Base-by-base conservation (phyloP, 2,797 vertebrate genomes). In the Rhodeus uyekii region DNA sequence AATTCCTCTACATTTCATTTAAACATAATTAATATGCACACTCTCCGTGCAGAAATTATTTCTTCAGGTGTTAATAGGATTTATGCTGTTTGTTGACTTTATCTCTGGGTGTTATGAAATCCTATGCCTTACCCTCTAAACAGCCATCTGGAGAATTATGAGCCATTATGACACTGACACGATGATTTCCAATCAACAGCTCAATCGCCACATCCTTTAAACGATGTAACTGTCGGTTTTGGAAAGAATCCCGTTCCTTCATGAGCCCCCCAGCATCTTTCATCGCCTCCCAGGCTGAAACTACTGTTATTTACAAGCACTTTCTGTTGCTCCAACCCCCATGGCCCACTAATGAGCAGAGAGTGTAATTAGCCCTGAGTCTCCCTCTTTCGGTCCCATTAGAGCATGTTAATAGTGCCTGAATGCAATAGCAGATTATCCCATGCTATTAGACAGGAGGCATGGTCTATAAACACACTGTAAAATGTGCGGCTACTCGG, bases 1-100 rank as follows among this genome's bases (percentile, higher is more conserved):
- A 34, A 65, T 75, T 75, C 19, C 1, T 68, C 48, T n/a, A 13
- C 48, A 87, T 93, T 90, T 92, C 79, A 87, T 91, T 90, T 90
- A 87, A 89, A 89, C 87, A 84, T 88, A 90, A 91, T 91, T 93
- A 91, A 93, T 90, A 89, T 60, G 58, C 58, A 88, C 87, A 90
- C 90, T 90, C 90, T 65, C 90, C 89, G 83, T 14, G 18, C 87
- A 89, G 80, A 85, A 87, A 92, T 87, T 85, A 86, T 87, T 88
- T 91, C 88, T 76, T 87, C 86, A 91, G 91, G 91, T 90, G 90
- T 87, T 90, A 80, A 87, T 84, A 83, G 87, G 86, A 87, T 14
- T 87, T 84, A 83, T 61, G 67, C 82, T 82, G 60, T 65, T 77
- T 90, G 64, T 88, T 86, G 86, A 83, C 76, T 85, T 90, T 89